A percentile compares a stretch with the other conserved stretches of the same genome.
Conservation (phyloP, 1,140 invertebrate species). For the Drosophila repleta region DNA sequence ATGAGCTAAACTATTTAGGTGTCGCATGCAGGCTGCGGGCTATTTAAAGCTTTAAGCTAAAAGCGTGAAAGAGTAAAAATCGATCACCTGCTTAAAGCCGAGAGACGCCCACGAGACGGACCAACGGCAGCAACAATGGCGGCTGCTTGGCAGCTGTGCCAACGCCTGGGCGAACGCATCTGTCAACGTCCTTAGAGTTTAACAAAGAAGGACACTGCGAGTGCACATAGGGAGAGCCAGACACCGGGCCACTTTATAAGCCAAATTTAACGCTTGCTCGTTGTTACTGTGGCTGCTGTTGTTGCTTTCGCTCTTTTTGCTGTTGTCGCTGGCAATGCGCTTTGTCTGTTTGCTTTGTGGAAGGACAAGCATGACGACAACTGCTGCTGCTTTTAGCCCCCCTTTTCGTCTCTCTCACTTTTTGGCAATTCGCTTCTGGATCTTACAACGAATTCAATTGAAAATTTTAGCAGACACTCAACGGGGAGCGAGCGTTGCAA, state of each 20-base stretch:
- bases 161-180: constrained; percentile 67
- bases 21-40: constrained; percentile 55
- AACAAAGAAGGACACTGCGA: constrained; percentile 75
- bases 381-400: constrained; percentile 19
- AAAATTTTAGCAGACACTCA: constrained; percentile 71
- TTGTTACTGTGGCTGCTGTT: constrained; percentile 17
- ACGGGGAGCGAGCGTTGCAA: constrained; percentile 45
- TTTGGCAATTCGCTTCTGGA: constrained; percentile 70
- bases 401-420: constrained; percentile 11
- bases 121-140: constrained; percentile 43
- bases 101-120: constrained; percentile 19
- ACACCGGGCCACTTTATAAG: constrained; percentile 72
- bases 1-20: constrained; percentile 33
- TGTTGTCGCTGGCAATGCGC: constrained; percentile 35
- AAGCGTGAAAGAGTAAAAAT: constrained; percentile 42
- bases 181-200: constrained; percentile 75
- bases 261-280: constrained; percentile 59
- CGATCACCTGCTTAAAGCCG: constrained; percentile 73
- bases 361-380: constrained; percentile 29
- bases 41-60: constrained; percentile 54
- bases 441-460: constrained; percentile 77
- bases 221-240: constrained; percentile 22
- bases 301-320: constrained; percentile 6
- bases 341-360: constrained; percentile 67
- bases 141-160: constrained; percentile 76